Conservation (phyloP, 2,113 vertebrate genomes). For the Bos javanicus region DNA sequence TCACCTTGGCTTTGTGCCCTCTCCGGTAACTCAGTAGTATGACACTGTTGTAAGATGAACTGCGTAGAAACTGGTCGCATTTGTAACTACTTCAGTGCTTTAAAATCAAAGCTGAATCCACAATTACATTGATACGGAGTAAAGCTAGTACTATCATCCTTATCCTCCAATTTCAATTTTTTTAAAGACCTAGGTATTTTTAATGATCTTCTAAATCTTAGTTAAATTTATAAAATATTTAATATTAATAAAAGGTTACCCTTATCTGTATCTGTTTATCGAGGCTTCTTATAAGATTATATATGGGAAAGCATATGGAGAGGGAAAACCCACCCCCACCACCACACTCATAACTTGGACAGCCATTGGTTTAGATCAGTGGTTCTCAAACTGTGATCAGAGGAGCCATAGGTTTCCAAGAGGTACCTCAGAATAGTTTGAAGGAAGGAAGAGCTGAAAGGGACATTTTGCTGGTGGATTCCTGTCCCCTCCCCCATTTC, state of each 20-base stretch:
- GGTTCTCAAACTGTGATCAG: not conserved
- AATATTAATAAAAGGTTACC: not conserved
- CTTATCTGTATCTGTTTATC: constrained; percentile 4
- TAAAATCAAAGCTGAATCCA: not conserved
- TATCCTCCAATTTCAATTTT: not conserved
- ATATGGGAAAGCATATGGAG: not conserved
- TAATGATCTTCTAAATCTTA: not conserved
- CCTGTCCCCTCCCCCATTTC: not conserved
- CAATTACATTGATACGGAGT: not conserved
- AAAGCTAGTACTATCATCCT: not conserved
- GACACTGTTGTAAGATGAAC: not conserved
- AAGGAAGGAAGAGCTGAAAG: not conserved
- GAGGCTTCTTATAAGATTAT: not conserved
- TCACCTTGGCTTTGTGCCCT: not conserved
- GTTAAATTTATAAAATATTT: not conserved
- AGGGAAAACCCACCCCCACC: not conserved
- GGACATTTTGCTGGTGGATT: not conserved
- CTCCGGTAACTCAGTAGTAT: not conserved
- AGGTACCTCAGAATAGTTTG: not conserved
- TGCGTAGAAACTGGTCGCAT: not conserved
- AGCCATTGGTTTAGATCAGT: not conserved
- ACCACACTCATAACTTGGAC: not conserved
- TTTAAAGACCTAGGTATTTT: constrained; percentile 17
- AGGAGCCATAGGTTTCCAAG: not conserved
- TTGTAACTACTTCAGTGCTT: not conserved